phyloP scores from a whole-genome alignment of 1,140 invertebrate species.

The Papilio xuthus region DNA sequence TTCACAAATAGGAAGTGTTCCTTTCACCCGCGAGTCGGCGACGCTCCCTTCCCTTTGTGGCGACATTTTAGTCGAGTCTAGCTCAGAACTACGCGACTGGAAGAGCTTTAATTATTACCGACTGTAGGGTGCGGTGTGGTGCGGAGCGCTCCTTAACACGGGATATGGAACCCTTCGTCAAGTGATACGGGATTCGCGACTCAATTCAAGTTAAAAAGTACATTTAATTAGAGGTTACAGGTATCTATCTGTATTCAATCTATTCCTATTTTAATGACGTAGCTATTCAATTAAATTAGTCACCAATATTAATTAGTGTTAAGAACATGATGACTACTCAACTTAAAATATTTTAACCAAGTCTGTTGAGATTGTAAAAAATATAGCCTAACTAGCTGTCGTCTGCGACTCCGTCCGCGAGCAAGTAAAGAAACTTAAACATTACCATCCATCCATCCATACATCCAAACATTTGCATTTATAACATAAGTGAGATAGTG shows the following conservation, averaged over 20 bases:
- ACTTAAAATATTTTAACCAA: too few species aligned
- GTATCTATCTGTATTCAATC: not conserved
- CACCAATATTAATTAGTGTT: not conserved
- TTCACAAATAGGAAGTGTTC: conserved; percentile 62
- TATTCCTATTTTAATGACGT: not conserved
- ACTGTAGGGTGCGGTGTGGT: conserved; percentile 42
- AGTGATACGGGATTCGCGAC: conserved; percentile 36
- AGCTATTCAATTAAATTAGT: not conserved
- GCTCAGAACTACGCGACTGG: conserved; percentile 59
- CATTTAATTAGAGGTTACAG: not conserved
- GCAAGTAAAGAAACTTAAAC: too few species aligned
- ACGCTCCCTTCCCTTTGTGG: conserved; percentile 63
- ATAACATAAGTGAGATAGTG: too few species aligned
- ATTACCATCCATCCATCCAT: too few species aligned
- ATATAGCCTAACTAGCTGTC: too few species aligned
- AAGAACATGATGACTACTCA: not conserved
- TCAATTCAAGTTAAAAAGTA: not conserved
- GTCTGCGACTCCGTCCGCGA: too few species aligned
- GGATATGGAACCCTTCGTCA: conserved; percentile 23
- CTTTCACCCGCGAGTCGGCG: conserved; percentile 63
- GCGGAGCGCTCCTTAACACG: conserved; percentile 6
- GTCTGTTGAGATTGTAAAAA: too few species aligned
- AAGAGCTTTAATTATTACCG: conserved; percentile 70
- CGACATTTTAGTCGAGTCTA: conserved; percentile 62
- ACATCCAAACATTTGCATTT: too few species aligned